Evolutionary conservation across 92 coral and sea anemone species (phyloP), one percentile per base, ranked within the genome.

Genomic region (Porites lobata): DNA sequence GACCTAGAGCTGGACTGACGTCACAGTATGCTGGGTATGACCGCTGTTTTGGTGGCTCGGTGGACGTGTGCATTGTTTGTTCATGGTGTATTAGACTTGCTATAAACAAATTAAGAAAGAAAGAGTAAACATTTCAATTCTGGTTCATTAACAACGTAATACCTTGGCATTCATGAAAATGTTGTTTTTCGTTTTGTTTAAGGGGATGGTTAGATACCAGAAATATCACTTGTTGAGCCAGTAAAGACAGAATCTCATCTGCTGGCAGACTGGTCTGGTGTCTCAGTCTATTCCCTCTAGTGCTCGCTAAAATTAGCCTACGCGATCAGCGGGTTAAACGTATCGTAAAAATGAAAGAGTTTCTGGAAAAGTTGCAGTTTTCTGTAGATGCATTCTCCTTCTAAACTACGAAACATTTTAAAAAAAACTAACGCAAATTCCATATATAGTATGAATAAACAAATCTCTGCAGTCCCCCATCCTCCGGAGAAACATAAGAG

Each of bases 11-110:
- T 11, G 99, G 92, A 67, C 93, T 98, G 89, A 98, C 99, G 90
- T 98, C 99, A 94, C 99, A 98, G 92, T 98, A 98, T 17, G 99
- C 99, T 1, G 99, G 99, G 92, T 98, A 98, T 11, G 98, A 92
- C 85, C 96, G 91, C 87, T 98, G 99, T 71, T 91, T 94, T 47
- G 98, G 98, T 56, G 98, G 98, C 75, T 94, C 99, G 15, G 94
- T 84, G 24, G 98, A 92, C 14, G 99, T 92, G 53, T 98, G 99
- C 65, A 94, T 88, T 20, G 98, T 96, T 80, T 94, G 99, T 85
- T 95, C 98, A 62, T 98, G 99, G 69, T 98, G 99, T 38, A 98
- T 92, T 21, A 98, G 96, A 72, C 99, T 98, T 69, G 98, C 99
- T 98, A 91, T 1, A 69, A 54, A 81, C 21, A 63, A 77, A 38